Evolutionary conservation across 2,113 vertebrate species (phyloP).

Genomic region (Eira barbara): DNA sequence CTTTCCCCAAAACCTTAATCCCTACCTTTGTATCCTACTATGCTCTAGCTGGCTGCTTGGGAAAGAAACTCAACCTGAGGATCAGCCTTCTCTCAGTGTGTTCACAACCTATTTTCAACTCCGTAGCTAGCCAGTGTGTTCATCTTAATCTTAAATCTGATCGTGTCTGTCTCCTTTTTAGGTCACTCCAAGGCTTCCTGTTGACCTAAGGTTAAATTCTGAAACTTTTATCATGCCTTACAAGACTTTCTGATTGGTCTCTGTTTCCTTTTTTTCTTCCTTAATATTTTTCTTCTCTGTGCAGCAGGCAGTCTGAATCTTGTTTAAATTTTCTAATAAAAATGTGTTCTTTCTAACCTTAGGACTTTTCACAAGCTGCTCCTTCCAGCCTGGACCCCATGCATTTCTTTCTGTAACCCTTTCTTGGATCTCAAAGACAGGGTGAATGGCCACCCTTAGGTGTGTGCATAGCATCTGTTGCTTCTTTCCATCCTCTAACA

Average conservation of each 20-base stretch:
- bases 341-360: neutral
- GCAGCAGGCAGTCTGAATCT: neutral
- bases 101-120: neutral
- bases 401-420: neutral
- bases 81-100: neutral
- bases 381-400: neutral
- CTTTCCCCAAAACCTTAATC: neutral
- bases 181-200: neutral
- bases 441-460: neutral
- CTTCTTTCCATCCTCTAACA: neutral
- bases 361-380: neutral
- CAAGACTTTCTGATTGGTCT: neutral
- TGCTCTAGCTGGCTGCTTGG: neutral
- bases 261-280: neutral
- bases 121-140: neutral
- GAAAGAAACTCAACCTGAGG: neutral
- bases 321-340: neutral
- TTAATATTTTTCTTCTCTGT: neutral
- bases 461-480: neutral
- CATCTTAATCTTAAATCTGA: neutral
- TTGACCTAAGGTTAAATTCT: slow-evolving; percentile 1
- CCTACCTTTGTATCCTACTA: neutral
- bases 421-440: neutral
- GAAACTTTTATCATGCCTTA: neutral
- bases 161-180: neutral